Evolutionary conservation across 2,888 invertebrate species (phyloP).

Genomic region (Apomyelois bistriatella): DNA sequence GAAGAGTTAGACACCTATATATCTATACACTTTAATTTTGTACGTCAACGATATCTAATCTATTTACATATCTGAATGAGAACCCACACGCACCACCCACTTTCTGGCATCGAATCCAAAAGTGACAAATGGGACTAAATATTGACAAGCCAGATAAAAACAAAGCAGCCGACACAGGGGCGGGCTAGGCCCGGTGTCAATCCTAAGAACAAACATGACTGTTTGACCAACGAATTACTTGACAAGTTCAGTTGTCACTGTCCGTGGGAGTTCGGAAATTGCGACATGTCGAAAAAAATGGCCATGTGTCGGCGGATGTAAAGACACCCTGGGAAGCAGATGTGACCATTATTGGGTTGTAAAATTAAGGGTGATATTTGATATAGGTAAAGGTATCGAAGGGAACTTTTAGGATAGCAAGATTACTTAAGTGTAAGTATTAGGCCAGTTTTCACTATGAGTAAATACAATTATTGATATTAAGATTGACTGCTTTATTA

Average conservation of each 20-base stretch:
- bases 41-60: constrained; percentile 15
- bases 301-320: constrained; percentile 12
- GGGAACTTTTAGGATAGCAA: no score
- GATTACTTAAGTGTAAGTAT: no score
- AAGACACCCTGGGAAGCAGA: constrained; percentile 12
- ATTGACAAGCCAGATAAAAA: constrained; percentile 71
- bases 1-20: no score
- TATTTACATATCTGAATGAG: constrained; percentile 17
- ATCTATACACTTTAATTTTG: no score
- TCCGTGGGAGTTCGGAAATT: constrained; percentile 45
- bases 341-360: not conserved
- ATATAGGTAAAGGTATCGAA: not conserved
- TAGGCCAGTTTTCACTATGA: no score
- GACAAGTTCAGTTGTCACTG: constrained; percentile 60
- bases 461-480: no score
- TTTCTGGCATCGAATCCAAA: constrained; percentile 2
- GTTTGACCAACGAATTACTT: constrained; percentile 75
- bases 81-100: constrained; percentile 54
- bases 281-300: constrained; percentile 42
- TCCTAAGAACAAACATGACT: constrained; percentile 68
- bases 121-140: constrained; percentile 71
- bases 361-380: constrained; percentile 7
- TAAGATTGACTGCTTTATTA: no score
- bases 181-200: constrained; percentile 61
- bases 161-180: constrained; percentile 58